Evolutionary conservation across 1,140 invertebrate genomes (phyloP).

Genomic region (Penaeus vannamei): DNA sequence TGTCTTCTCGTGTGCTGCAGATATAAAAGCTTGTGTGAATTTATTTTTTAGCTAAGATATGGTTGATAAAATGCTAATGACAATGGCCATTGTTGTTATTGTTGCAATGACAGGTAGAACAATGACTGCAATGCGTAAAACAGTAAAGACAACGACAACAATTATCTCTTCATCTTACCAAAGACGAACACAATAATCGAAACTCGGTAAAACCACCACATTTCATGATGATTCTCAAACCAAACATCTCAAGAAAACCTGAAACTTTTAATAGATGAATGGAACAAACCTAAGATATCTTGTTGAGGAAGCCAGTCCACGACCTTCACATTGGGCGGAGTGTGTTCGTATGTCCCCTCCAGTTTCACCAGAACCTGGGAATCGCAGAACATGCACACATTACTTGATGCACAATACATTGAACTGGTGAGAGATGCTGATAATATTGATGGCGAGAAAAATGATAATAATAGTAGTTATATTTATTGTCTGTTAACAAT

Average conservation of each 20-base stretch:
- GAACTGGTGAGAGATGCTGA: too few species aligned
- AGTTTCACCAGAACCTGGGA: slow-evolving; percentile 70
- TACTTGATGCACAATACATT: too few species aligned
- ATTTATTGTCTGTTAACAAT: too few species aligned
- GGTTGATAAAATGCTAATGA: too few species aligned
- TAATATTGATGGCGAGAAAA: too few species aligned
- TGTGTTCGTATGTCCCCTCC: slow-evolving; percentile 65
- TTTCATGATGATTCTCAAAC: not conserved
- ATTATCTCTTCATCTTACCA: too few species aligned
- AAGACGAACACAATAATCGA: too few species aligned
- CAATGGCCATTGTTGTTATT: not conserved
- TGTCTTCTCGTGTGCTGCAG: slow-evolving; percentile 70
- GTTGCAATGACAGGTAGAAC: not conserved
- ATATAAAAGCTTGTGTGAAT: not conserved
- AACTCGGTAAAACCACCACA: too few species aligned
- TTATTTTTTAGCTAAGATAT: not conserved
- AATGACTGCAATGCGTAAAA: too few species aligned
- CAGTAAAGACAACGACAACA: too few species aligned
- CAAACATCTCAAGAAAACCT: not conserved
- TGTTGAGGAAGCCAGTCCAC: slow-evolving; percentile 70
- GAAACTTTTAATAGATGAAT: not conserved
- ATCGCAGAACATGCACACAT: not conserved
- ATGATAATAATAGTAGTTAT: too few species aligned
- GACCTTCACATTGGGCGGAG: slow-evolving; percentile 70
- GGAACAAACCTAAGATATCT: slow-evolving; percentile 69